Evolutionary conservation across 2,888 invertebrate genomes (phyloP).

Genomic region (Eilema caniola): DNA sequence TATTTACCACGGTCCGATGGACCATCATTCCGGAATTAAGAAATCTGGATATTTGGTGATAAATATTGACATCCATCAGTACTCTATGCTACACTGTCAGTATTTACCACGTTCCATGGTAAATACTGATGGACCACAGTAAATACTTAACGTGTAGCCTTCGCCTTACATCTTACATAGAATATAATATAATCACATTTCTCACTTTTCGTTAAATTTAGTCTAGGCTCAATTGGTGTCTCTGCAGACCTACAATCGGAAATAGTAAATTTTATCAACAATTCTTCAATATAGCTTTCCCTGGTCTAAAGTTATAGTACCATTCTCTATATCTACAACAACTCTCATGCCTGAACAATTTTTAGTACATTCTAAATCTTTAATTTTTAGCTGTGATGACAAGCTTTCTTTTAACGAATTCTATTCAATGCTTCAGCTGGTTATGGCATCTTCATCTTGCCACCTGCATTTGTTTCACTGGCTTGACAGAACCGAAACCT

Average conservation of each 20-base stretch:
- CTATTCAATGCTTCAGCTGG: background rate
- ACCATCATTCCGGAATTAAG: too few species aligned
- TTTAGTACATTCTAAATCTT: background rate
- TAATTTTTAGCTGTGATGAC: background rate
- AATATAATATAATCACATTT: background rate
- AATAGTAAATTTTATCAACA: background rate
- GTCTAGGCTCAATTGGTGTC: background rate
- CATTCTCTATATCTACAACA: background rate
- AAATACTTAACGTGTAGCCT: too few species aligned
- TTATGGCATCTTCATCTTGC: too few species aligned
- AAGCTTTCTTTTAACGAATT: background rate
- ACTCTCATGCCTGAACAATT: background rate
- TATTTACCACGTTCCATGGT: too few species aligned
- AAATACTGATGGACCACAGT: too few species aligned
- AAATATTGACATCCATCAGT: too few species aligned
- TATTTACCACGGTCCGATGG: too few species aligned
- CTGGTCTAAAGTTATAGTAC: background rate
- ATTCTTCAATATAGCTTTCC: background rate
- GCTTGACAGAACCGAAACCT: background rate
- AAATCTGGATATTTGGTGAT: too few species aligned
- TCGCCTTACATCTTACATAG: background rate
- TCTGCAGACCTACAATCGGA: slow-evolving; percentile 1
- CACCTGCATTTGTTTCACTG: background rate
- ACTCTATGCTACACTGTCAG: too few species aligned
- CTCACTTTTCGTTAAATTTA: background rate